Percentiles rank a stretch among this genome's conserved stretches.
These are phyloP conservation scores for Bucorvus abyssinicus DNA, from an alignment of 2,797 vertebrate species.

Conservation along the genomic window DNA sequence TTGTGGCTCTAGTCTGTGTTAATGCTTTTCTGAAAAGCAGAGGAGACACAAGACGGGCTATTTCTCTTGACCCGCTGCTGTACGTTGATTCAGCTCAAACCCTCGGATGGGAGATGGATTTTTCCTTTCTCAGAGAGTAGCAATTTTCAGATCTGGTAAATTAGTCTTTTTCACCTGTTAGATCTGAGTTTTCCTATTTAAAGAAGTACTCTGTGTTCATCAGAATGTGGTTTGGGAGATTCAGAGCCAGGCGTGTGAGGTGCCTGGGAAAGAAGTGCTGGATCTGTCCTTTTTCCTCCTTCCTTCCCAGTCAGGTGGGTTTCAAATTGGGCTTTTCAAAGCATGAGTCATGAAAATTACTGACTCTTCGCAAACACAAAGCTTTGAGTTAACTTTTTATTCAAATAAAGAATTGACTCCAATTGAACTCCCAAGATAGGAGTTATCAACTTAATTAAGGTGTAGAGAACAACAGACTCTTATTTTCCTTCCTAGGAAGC, in stretches of 20 bases:
- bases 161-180: neutral
- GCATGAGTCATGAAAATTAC: slow-evolving; percentile 15
- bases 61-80: neutral
- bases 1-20: neutral
- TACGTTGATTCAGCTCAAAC: neutral
- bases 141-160: neutral
- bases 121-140: neutral
- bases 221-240: neutral
- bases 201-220: neutral
- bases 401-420: too few species aligned
- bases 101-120: accelerated
- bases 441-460: neutral
- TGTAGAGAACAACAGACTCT: neutral
- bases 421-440: neutral
- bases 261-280: neutral
- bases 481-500: neutral
- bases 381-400: neutral
- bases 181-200: neutral
- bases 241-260: neutral
- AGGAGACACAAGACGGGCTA: accelerated
- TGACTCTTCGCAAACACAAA: neutral
- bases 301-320: neutral
- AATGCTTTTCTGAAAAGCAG: neutral
- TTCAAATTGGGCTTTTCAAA: slow-evolving; percentile 2
- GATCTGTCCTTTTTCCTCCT: neutral